Base-by-base conservation (phyloP, 2,113 vertebrate species). In the Caranx ignobilis region DNA sequence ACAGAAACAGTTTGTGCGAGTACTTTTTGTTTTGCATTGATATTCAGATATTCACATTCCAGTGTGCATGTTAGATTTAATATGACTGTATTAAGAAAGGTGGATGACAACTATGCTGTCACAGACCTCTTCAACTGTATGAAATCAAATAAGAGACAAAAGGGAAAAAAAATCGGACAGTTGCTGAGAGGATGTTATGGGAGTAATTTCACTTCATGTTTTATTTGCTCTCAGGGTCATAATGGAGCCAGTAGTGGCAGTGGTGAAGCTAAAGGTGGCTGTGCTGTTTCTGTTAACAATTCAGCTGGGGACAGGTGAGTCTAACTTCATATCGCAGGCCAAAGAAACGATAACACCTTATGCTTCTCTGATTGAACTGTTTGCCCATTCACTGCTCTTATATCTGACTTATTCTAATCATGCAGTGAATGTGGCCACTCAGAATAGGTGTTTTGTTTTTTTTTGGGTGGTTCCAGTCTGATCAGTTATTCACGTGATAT, bases 231-330 rank as follows among this genome's bases (percentile, higher is more conserved):
- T 75, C 62, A 88, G 88, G 56, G 41, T 79, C 59, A 79, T 6
- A 21, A 94, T 93, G 94, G 81, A 64, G 56, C 65, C 52, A 11
- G n/a, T 45, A 3, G 82, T 77, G 48, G 39, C 50, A 34, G 74
- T 57, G 2, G 1, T 41, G 57, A 75, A 50, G 66, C 76, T 84
- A 32, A 79, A 80, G 62, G 31, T 88, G 77, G 37, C 65, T 43
- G 37, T 81, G 64, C 43, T 94, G 65, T 45, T 90, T 60, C 57
- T 92, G 67, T 4, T 86, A 19, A 56, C 81, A 71, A 5, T 86
- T n/a, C 86, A 62, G 48, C 81, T 87, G 11, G 89, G 45, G 12
- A 87, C 86, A 89, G 92, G 94, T 95, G 87, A 94, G 93, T 87
- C 6, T 52, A 13, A n/a, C 31, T 56, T 62, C 15, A 67, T 6